phyloP scores from a whole-genome alignment of 2,113 vertebrate genomes.

The Mugil cephalus region DNA sequence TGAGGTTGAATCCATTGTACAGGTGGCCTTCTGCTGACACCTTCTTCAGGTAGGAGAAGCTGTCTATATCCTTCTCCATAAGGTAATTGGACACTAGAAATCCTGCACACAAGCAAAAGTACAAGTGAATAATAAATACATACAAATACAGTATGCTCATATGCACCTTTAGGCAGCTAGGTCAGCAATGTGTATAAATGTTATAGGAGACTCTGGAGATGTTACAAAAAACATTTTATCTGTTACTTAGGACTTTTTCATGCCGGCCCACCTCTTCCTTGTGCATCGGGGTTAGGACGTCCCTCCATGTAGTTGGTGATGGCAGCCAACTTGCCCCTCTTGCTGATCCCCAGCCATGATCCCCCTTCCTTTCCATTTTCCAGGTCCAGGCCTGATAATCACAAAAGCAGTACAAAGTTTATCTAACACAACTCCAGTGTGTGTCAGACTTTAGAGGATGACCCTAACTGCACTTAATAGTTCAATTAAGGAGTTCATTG shows the following conservation, averaged over 20 bases:
- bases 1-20: conserved; percentile 98
- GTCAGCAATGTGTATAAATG: not conserved
- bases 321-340: conserved; percentile 90
- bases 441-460: not conserved
- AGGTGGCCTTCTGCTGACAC: conserved; percentile 91
- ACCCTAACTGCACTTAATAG: no score
- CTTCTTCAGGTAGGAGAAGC: conserved; percentile 94
- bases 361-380: conserved; percentile 95
- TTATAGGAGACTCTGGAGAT: not conserved
- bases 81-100: conserved; percentile 93
- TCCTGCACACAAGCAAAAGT: conserved; percentile 78
- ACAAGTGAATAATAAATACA: not conserved
- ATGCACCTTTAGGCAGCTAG: no score
- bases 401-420: not conserved
- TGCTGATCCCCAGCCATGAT: conserved; percentile 95
- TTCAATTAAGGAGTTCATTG: no score
- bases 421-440: not conserved
- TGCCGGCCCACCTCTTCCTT: conserved; percentile 89
- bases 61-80: conserved; percentile 87
- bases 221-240: not conserved
- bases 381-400: conserved; percentile 90
- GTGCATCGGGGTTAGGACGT: conserved; percentile 83
- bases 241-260: not conserved
- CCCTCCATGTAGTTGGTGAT: conserved; percentile 96
- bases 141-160: not conserved